Conservation (phyloP, 2,113 vertebrate species). For the Crocuta crocuta region DNA sequence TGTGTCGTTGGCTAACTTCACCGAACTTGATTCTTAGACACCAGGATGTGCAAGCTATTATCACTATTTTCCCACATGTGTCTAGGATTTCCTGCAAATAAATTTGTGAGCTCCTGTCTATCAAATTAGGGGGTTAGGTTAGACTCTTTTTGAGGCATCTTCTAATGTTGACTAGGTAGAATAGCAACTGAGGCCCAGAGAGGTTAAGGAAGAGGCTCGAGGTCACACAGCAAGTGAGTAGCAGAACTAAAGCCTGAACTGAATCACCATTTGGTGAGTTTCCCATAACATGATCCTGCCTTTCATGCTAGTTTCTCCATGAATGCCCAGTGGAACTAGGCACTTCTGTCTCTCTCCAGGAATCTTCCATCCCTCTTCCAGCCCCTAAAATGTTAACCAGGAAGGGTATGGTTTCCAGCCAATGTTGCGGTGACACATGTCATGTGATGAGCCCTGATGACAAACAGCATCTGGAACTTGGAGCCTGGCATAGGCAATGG, state of each 20-base stretch:
- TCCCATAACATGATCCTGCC: not conserved
- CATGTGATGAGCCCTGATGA: not conserved
- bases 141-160: not conserved
- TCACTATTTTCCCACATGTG: not conserved
- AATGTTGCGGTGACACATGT: not conserved
- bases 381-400: not conserved
- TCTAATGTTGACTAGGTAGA: not conserved
- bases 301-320: not conserved
- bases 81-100: not conserved
- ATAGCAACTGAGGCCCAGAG: not conserved
- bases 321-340: not conserved
- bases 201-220: not conserved
- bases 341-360: not conserved
- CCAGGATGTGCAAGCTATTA: not conserved
- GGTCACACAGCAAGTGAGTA: not conserved
- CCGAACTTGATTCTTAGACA: not conserved
- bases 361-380: not conserved
- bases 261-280: not conserved
- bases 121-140: not conserved
- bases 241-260: not conserved
- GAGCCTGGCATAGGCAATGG: constrained; percentile 21
- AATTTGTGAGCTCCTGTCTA: not conserved
- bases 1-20: not conserved
- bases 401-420: not conserved
- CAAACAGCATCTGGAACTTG: constrained; percentile 29